Base-by-base conservation (phyloP, 1,140 invertebrate species). In the Cepaea nemoralis region DNA sequence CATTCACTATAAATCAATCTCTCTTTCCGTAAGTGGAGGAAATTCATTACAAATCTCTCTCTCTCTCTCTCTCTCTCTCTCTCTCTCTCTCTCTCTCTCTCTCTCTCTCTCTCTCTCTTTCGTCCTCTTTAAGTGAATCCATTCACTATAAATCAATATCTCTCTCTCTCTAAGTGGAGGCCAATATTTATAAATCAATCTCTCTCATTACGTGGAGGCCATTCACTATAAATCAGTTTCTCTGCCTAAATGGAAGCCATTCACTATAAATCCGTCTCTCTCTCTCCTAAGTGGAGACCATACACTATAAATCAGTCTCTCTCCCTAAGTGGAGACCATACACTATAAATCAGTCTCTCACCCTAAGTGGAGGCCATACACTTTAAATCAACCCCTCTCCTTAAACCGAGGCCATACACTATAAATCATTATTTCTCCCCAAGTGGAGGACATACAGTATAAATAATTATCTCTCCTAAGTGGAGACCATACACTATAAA, bases 41-140 rank as follows among this genome's bases (percentile, higher is more conserved):
- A n/a, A n/a, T n/a, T n/a, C n/a, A n/a, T n/a, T n/a, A n/a, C n/a
- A n/a, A n/a, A n/a, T n/a, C 45, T 48, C 45, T 19, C 45, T 19
- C 37, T 40, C 71, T 33, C 22, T 74, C 66, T 67, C 66, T 35
- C 66, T 67, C 66, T 67, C 66, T 24, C 24, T 45, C 71, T 33
- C 8, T 71, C n/a, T 31, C 22, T 2, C 0, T 71, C 33, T 42
- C 10, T 45, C 45, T 48, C 45, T 48, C 45, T 12, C 45, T 48
- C 19, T 48, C 45, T 48, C 45, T 48, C 45, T 48, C 45, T 48
- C 19, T 19, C 45, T 48, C 45, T 48, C 45, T 48, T 12, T 48
- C 45, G 8, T 19, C 45, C 45, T 19, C 45, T 19, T 48, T 48
- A 8, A 12, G 12, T n/a, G 8, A 16, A 12, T 37, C 31, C 37